Evolutionary conservation across 2,113 vertebrate species (phyloP).

Genomic region (Tauraco erythrolophus): DNA sequence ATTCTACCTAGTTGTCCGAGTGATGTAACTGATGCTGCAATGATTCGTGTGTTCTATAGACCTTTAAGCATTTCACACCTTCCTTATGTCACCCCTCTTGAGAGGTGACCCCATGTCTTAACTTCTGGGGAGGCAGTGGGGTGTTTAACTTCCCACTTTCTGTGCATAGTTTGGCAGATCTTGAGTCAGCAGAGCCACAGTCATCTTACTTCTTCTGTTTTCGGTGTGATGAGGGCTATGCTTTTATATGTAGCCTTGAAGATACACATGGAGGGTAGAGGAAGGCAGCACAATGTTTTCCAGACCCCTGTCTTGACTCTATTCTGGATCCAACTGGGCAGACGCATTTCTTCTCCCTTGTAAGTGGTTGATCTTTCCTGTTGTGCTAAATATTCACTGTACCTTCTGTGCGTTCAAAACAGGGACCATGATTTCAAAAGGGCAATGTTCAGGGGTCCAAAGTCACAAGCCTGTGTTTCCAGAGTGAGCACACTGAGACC

Average conservation of each 20-base stretch:
- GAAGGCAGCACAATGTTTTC: neutral
- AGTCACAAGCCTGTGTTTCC: neutral
- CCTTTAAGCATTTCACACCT: neutral
- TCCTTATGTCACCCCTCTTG: fast-evolving
- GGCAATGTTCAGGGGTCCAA: neutral
- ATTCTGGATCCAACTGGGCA: neutral
- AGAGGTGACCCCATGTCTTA: neutral
- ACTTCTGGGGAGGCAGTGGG: too few relatives aligned
- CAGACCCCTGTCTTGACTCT: neutral
- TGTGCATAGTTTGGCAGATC: neutral
- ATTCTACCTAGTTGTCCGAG: neutral
- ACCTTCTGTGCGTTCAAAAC: neutral
- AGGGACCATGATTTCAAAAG: fast-evolving
- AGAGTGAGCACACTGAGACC: neutral
- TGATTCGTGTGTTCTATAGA: fast-evolving
- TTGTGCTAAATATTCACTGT: neutral
- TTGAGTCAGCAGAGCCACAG: neutral
- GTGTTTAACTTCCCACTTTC: too few relatives aligned
- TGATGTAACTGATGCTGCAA: neutral
- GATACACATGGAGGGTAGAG: neutral
- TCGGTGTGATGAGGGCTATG: neutral
- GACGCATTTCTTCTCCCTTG: neutral
- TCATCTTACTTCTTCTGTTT: neutral
- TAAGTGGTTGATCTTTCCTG: neutral
- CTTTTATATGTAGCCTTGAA: neutral